A percentile compares a stretch with the other conserved stretches of the same genome.
phyloP scores from a whole-genome alignment of 1,140 invertebrate genomes.

The Macrobrachium nipponense region DNA sequence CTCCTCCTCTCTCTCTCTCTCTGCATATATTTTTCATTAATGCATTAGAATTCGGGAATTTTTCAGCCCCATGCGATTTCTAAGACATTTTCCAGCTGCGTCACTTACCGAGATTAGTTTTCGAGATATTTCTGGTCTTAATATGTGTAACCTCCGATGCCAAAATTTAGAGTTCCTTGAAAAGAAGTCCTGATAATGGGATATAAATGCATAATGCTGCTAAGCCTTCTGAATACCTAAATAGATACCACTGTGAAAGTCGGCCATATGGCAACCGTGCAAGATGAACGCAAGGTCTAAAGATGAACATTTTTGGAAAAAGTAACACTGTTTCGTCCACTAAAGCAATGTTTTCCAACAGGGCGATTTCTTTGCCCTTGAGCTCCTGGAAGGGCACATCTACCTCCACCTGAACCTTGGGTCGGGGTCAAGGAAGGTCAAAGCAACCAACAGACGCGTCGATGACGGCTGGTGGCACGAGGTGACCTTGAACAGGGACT shows the following conservation, averaged over 20 bases:
- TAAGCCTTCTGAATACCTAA: too few species aligned
- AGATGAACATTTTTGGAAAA: background rate
- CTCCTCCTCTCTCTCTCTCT: background rate
- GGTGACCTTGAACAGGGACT: slow-evolving; percentile 82
- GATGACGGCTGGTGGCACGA: slow-evolving; percentile 95
- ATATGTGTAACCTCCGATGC: too few species aligned
- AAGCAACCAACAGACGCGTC: slow-evolving; percentile 83
- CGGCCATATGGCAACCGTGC: too few species aligned
- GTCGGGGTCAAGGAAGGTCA: slow-evolving; percentile 87
- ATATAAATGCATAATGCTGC: too few species aligned
- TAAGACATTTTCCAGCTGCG: background rate
- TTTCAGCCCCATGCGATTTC: background rate
- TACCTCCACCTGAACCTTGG: slow-evolving; percentile 92
- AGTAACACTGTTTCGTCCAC: background rate
- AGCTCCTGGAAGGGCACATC: slow-evolving; percentile 92
- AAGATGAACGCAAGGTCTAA: background rate
- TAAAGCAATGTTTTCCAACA: slow-evolving; percentile 67
- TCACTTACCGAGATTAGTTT: background rate
- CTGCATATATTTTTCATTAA: too few species aligned
- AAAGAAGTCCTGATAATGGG: too few species aligned
- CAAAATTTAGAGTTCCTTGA: too few species aligned
- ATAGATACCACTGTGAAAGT: too few species aligned
- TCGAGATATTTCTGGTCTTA: too few species aligned
- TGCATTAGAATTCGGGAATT: background rate
- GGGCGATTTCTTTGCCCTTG: slow-evolving; percentile 92